Evolutionary conservation across 2,888 invertebrate genomes (phyloP), one percentile per base, ranked within the genome.

Genomic region (Aphrophora alni): DNA sequence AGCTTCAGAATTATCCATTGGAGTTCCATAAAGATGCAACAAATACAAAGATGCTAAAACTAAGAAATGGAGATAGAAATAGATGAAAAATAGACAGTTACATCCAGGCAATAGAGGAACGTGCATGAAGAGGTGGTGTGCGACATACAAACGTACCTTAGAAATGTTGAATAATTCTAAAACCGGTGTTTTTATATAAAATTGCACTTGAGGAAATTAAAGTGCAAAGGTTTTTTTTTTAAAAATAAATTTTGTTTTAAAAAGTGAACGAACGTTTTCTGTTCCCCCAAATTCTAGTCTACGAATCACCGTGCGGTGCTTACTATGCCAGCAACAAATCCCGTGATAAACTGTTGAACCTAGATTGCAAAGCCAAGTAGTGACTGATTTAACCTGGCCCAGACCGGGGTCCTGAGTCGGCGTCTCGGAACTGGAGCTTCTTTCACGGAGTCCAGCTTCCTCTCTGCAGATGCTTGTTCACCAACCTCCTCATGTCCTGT

Each of bases 371-470:
- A 81, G 81, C 81, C 78, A 81, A 77, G 81, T 73, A 81, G 78
- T 70, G 38, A 38, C 28, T 76, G 68, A 75, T 69, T 75, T 78
- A 70, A 93, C 91, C 93, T 92, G 90, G 94, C 93, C 95, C 95
- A 95, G 89, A 94, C 93, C 87, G 95, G 95, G 88, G 94, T 93
- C 90, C 94, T 93, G 89, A 95, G 93, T 87, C 93, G 93, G 89
- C 94, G 92, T 90, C 91, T 92, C 91, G 59, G 73, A 72, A 77
- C 68, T 7, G 71, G 33, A 26, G 38, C 73, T 8, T 33, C 59
- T 38, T 81, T 76, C 7, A 38, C 59, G 12, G 33, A 73, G 27
- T 70, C 77, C 12, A 59, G 44, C 26, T 70, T 75, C 28, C 73
- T 59, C 78, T 78, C 68, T 71, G 71, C 21, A 59, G 77, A 74